These are phyloP conservation scores for Sarcophaga rosellei DNA, from an alignment of 2,888 invertebrate species.

Conservation along the genomic window DNA sequence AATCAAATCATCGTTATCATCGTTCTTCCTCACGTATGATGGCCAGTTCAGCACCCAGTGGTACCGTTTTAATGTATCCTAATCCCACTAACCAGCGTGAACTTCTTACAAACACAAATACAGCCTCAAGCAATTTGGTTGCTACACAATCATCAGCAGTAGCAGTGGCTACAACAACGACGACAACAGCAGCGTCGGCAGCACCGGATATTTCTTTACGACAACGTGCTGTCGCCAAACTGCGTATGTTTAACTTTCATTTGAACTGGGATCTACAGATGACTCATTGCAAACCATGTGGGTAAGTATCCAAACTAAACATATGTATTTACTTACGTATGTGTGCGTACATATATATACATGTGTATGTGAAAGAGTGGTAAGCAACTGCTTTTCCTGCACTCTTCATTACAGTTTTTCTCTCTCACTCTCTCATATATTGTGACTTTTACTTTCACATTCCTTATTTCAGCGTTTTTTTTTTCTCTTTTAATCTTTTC, in stretches of 20 bases:
- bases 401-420: background rate
- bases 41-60: constrained; percentile 78
- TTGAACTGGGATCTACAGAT: constrained; percentile 82
- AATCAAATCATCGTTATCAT: constrained; percentile 68
- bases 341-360: background rate
- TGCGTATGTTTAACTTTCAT: constrained; percentile 81
- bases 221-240: constrained; percentile 81
- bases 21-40: constrained; percentile 74
- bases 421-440: background rate
- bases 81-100: constrained; percentile 72
- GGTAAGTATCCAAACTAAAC: constrained; percentile 75
- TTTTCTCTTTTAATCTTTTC: background rate
- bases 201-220: constrained; percentile 79
- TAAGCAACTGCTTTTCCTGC: background rate
- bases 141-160: constrained; percentile 32
- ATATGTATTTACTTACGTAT: background rate
- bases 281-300: constrained; percentile 82
- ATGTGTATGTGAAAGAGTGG: background rate
- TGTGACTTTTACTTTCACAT: constrained; percentile 66
- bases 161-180: constrained; percentile 56
- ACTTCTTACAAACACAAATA: constrained; percentile 53
- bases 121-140: constrained; percentile 59
- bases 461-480: constrained; percentile 15
- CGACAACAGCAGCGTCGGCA: constrained; percentile 69
- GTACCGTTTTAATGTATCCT: constrained; percentile 80